These are phyloP conservation scores for Bradypus variegatus DNA, from an alignment of 2,797 vertebrate species.

Conservation along the genomic window DNA sequence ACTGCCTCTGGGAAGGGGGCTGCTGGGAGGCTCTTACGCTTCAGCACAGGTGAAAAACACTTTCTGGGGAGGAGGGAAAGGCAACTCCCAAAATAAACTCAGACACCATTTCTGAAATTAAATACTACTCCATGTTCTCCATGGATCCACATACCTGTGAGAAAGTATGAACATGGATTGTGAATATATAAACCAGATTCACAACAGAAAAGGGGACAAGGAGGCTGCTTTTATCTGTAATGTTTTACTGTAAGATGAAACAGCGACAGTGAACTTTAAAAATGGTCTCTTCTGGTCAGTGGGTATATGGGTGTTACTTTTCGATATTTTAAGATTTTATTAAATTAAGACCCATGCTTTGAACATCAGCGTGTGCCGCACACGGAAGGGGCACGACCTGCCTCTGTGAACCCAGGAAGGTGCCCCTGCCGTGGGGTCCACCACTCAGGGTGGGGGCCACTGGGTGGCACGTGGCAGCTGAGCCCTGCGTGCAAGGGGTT, in stretches of 20 bases:
- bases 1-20: fast-evolving
- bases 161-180: not conserved
- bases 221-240: not conserved
- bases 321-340: not conserved
- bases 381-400: fast-evolving
- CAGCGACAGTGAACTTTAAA: not conserved
- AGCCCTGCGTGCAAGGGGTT: not conserved
- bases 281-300: not conserved
- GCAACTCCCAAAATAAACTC: not conserved
- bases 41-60: too few species aligned
- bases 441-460: not conserved
- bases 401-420: fast-evolving
- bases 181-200: not conserved
- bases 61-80: not conserved
- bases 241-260: not conserved
- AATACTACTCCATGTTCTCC: not conserved
- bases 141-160: fast-evolving
- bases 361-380: fast-evolving
- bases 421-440: fast-evolving
- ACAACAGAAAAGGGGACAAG: not conserved
- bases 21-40: not conserved
- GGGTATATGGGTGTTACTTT: not conserved
- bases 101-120: not conserved
- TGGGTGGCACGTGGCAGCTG: fast-evolving
- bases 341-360: not conserved